These are phyloP conservation scores for Pelosia muscerda DNA, from an alignment of 2,888 invertebrate species.

Conservation along the genomic window DNA sequence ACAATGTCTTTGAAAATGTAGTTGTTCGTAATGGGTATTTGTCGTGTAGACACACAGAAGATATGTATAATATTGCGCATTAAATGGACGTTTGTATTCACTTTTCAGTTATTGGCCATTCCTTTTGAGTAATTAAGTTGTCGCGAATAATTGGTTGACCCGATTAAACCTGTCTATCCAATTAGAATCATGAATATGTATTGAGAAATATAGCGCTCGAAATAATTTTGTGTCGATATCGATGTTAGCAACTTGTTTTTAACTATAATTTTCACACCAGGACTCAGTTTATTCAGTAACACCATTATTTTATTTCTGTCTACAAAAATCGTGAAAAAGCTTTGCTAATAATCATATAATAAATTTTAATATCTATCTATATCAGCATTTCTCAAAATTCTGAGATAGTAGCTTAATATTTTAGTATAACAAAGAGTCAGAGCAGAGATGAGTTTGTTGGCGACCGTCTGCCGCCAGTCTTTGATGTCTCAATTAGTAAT, in stretches of 20 bases:
- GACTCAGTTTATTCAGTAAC: not conserved
- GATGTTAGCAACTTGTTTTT: not conserved
- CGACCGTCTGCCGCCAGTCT: conserved; percentile 70
- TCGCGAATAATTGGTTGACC: conserved; percentile 15
- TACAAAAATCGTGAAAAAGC: not conserved
- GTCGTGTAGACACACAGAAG: conserved; percentile 30
- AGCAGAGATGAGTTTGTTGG: conserved; percentile 55
- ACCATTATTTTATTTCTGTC: too few species aligned
- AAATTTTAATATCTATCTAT: not conserved
- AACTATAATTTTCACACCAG: not conserved
- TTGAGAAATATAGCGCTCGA: not conserved
- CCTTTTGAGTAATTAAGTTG: conserved; percentile 23
- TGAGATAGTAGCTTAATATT: not conserved
- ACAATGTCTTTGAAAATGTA: conserved; percentile 27
- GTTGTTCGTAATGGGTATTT: conserved; percentile 33
- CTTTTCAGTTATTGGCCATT: conserved; percentile 15
- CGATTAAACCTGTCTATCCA: conserved; percentile 16
- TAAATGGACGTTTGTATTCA: conserved; percentile 14
- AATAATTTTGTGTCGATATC: not conserved
- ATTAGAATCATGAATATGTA: conserved; percentile 15
- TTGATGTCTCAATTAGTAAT: conserved; percentile 86
- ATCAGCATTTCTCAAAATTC: not conserved
- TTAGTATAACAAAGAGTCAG: conserved; percentile 50
- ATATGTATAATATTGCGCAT: conserved; percentile 12
- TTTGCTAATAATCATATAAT: not conserved